Evolutionary conservation across 1,140 invertebrate genomes (phyloP).

Genomic region (Periplaneta americana): DNA sequence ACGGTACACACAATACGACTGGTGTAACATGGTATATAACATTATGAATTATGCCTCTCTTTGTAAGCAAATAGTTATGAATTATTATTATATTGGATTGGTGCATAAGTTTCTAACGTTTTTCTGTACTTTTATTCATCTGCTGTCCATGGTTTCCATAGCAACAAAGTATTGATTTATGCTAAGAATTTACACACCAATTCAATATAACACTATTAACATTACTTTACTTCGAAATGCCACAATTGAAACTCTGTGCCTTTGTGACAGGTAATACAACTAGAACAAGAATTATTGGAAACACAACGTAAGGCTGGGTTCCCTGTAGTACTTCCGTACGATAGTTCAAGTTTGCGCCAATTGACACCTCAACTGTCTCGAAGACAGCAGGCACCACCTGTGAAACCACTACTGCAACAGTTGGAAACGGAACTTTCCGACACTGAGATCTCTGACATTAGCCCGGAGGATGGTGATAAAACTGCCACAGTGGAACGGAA

Average conservation of each 20-base stretch:
- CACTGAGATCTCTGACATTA: conserved; percentile 64
- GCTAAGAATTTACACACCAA: too few relatives aligned
- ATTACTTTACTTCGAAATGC: too few relatives aligned
- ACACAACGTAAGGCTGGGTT: conserved; percentile 82
- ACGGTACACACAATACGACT: too few relatives aligned
- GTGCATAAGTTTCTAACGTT: too few relatives aligned
- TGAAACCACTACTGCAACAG: conserved; percentile 48
- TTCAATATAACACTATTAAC: too few relatives aligned
- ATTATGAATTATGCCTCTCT: too few relatives aligned
- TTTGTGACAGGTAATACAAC: conserved; percentile 49
- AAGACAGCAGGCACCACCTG: conserved; percentile 31
- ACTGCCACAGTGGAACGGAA: conserved; percentile 71
- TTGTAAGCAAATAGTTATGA: too few relatives aligned
- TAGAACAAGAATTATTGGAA: conserved; percentile 67
- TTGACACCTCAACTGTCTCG: conserved; percentile 69
- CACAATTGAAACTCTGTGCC: too few relatives aligned
- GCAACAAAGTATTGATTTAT: too few relatives aligned
- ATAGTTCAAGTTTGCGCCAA: conserved; percentile 60
- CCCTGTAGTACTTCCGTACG: conserved; percentile 74
- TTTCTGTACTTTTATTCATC: background rate
- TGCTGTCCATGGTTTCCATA: background rate
- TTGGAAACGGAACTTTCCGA: conserved; percentile 61
- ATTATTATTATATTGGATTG: background rate
- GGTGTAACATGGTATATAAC: too few relatives aligned
- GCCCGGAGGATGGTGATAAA: conserved; percentile 65